Conservation (phyloP, 1,140 invertebrate species). For the Pissodes strobi region DNA sequence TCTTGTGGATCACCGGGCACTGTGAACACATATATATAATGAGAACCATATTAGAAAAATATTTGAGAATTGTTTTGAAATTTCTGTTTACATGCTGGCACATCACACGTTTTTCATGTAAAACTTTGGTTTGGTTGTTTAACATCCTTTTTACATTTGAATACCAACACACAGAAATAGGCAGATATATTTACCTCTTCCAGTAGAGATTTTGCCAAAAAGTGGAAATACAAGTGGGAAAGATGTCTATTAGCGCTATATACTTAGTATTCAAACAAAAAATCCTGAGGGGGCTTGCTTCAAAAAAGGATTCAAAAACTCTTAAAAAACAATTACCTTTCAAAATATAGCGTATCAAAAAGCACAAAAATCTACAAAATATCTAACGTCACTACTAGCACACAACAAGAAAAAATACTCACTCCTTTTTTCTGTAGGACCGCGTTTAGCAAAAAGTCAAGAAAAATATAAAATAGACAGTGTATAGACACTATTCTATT, state of each 20-base stretch:
- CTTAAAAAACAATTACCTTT: slow-evolving; percentile 14
- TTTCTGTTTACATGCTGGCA: slow-evolving; percentile 48
- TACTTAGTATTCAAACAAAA: slow-evolving; percentile 36
- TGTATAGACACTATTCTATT: slow-evolving; percentile 49
- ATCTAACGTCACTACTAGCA: slow-evolving; percentile 49
- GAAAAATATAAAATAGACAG: slow-evolving; percentile 54
- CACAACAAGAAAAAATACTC: slow-evolving; percentile 57
- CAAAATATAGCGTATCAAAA: slow-evolving; percentile 32
- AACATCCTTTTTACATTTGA: slow-evolving; percentile 55
- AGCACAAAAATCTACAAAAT: slow-evolving; percentile 49
- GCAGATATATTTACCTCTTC: slow-evolving; percentile 53
- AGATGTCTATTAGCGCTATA: slow-evolving; percentile 35
- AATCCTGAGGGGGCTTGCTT: slow-evolving; percentile 21
- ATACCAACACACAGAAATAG: slow-evolving; percentile 58
- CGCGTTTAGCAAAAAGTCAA: slow-evolving; percentile 56
- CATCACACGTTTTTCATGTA: slow-evolving; percentile 46
- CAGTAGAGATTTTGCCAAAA: slow-evolving; percentile 48
- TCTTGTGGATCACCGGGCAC: slow-evolving; percentile 95
- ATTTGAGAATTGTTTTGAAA: too few species aligned
- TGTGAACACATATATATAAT: too few species aligned
- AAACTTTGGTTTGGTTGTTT: slow-evolving; percentile 37
- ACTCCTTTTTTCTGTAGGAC: slow-evolving; percentile 54
- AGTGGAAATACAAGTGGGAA: slow-evolving; percentile 21
- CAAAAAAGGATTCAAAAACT: slow-evolving; percentile 17
- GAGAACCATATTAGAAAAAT: slow-evolving; percentile 19